These are phyloP conservation scores for Tarsius wallacei DNA, from an alignment of 2,797 vertebrate species.

Conservation along the genomic window DNA sequence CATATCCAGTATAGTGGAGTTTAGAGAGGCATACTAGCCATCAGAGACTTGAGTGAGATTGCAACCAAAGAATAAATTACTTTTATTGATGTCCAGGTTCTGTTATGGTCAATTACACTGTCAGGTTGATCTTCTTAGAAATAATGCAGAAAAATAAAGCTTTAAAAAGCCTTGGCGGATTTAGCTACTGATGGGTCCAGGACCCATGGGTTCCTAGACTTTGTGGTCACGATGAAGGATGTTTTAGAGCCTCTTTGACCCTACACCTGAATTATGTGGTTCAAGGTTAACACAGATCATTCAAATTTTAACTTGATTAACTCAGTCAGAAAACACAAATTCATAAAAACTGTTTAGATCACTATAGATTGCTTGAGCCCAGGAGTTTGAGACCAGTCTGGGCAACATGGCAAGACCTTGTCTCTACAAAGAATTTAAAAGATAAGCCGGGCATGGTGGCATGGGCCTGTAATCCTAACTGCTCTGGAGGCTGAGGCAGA, in stretches of 20 bases:
- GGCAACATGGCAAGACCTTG: too few species aligned
- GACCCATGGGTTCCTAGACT: not conserved
- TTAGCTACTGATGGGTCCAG: not conserved
- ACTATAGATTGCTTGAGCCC: not conserved
- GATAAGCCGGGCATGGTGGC: too few species aligned
- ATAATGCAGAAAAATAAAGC: not conserved
- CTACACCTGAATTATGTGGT: not conserved
- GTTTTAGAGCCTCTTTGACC: not conserved
- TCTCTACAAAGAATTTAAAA: too few species aligned
- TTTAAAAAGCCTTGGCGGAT: not conserved
- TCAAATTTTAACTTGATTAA: conserved; percentile 24
- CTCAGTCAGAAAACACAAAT: not conserved
- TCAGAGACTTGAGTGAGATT: not conserved
- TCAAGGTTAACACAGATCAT: not conserved
- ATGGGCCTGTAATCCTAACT: too few species aligned
- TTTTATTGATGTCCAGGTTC: not conserved
- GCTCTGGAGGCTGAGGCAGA: too few species aligned
- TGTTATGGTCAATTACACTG: not conserved
- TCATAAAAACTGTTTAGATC: conserved; percentile 9
- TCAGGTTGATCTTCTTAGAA: not conserved
- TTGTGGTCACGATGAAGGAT: not conserved
- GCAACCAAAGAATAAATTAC: not conserved
- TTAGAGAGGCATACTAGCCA: not conserved
- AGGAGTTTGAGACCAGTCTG: too few species aligned
- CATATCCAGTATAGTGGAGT: not conserved